Evolutionary conservation across 1,140 invertebrate genomes (phyloP), one percentile per base, ranked within the genome.

Genomic region (Penaeus indicus): DNA sequence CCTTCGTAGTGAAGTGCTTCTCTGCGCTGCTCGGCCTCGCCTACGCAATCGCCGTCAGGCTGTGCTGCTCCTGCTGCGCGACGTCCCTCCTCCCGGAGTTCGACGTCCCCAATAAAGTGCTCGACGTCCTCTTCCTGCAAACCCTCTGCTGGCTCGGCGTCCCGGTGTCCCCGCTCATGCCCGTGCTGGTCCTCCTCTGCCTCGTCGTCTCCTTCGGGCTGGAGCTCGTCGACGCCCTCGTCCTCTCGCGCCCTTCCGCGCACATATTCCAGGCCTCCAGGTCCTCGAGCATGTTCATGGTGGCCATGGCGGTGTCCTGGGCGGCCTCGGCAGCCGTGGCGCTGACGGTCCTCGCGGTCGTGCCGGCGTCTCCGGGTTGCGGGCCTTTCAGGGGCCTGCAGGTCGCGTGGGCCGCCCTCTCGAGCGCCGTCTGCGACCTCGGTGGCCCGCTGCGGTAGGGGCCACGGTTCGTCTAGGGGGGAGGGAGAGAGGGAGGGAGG

Each of bases 271-370:
- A 84, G 72, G 72, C 75, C 38, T 88, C 86, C 3, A 80, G 27
- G 21, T 88, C 87, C 3, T 84, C 87, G 0, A 82, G 67, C 25
- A 77, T 84, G 62, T 88, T 88, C 81, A 88, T 88, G 87, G 81
- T 88, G 69, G 81, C 82, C 25, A 16, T 88, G 69, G 81, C 67
- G 16, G 82, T 88, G 61, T 83, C 87, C 8, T 88, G 80, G 87
- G 27, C 67, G 32, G 69, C 67, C 21, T 61, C 69, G 21, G 87
- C 87, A 27, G 64, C 38, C 22, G 16, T 54, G 16, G 64, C 87
- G 38, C 27, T 88, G 64, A 21, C 11, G 19, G 69, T 84, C 19
- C 27, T 88, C 27, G n/a, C 47, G 13, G 60, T 88, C 32, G 1
- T 88, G 0, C 54, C n/a, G 16, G 81, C 87, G 18, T 88, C 87